Base-by-base conservation (phyloP, 2,797 vertebrate species). In the Podargus strigoides region DNA sequence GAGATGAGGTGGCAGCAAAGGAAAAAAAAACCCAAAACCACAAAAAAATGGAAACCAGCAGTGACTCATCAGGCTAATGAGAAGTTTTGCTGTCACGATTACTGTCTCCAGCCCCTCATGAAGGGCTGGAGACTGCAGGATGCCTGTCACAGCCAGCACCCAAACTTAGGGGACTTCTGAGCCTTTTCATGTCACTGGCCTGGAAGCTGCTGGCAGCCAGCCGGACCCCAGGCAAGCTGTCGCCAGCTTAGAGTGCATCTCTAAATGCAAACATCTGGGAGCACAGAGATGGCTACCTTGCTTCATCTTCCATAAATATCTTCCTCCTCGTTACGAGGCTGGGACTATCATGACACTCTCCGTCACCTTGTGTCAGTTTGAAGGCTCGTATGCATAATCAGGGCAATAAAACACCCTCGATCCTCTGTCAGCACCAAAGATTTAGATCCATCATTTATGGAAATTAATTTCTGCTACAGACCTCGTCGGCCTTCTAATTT, bases 131-230 rank as follows among this genome's bases (percentile, higher is more conserved):
- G 20, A 34, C 44, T 80, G 34, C 36, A 39, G 59, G 34, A 41
- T 2, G 1, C 17, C 1, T 47, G 24, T 32, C 41, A 34, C 9
- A 55, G 46, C 22, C 74, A n/a, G 23, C 32, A 39, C 10, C 32
- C 12, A 14, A 47, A 53, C 6, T 12, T 2, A 0, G 14, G 20
- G 58, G 9, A 30, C 5, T 46, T 63, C 49, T n/a, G 27, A 52
- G 44, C 5, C 22, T 46, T 63, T 26, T 16, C 22, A 16, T 9
- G 6, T n/a, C 36, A 14, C 34, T 27, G 16, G 10, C 5, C 39
- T 67, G 28, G 20, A 36, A 63, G 30, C 6, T 10, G 16, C 5
- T 3, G 2, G 10, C 0, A 1, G 11, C 34, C 2, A 2, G 10
- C 2, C 32, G 28, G 36, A 67, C 18, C 5, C 1, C 0, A 2